Conservation (phyloP, 2,113 vertebrate species). For the Gymnorhina tibicen region DNA sequence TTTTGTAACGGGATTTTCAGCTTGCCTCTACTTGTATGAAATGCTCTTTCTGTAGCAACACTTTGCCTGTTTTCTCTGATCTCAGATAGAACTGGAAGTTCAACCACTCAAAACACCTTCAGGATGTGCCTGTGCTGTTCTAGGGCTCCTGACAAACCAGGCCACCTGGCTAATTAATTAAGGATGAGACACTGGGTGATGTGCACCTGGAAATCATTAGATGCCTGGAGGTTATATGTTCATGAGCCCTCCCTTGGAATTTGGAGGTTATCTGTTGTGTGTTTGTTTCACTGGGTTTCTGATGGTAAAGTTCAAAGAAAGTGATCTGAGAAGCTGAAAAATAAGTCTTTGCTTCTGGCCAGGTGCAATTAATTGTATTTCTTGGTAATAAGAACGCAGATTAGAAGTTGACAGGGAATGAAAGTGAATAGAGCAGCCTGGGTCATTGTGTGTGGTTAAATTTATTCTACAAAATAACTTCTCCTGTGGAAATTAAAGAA, state of each 20-base stretch:
- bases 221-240: not conserved
- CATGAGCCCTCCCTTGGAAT: not conserved
- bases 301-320: not conserved
- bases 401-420: not conserved
- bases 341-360: not conserved
- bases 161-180: conserved; percentile 53
- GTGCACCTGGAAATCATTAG: conserved; percentile 47
- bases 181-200: conserved; percentile 6
- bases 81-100: not conserved
- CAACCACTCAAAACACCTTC: not conserved
- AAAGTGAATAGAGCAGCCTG: not conserved
- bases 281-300: not conserved
- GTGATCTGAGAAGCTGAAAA: not conserved
- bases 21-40: not conserved
- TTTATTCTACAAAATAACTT: not conserved
- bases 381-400: not conserved
- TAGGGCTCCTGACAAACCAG: not conserved
- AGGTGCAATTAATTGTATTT: not conserved
- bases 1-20: not conserved
- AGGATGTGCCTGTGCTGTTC: not conserved
- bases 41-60: not conserved
- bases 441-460: not conserved
- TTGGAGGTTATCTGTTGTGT: not conserved
- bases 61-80: not conserved
- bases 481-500: not conserved